Evolutionary conservation across 1,140 invertebrate species (phyloP), one percentile per base, ranked within the genome.

Genomic region (Drosophila ercepeae): DNA sequence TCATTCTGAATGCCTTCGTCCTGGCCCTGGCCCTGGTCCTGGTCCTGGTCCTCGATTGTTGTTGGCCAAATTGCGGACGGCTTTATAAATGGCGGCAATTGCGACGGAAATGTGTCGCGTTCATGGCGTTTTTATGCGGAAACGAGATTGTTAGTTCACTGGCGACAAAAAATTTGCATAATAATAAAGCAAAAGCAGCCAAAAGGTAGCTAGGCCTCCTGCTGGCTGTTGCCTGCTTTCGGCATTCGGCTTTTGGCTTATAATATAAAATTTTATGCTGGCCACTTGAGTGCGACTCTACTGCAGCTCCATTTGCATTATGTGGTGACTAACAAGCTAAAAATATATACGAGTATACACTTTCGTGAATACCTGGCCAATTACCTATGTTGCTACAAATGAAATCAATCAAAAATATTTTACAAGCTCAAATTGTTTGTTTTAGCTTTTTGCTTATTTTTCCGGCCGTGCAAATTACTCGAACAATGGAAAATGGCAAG

Each of bases 41-140:
- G n/a, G n/a, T n/a, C n/a, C 39, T 27, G 4, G 1, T 16, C 21
- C 29, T 9, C 1, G 39, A 6, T 18, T 18, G 39, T 44, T 46
- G 75, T 51, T 64, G 60, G 44, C 60, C 60, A 61, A 64, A 64
- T 64, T 61, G 44, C 60, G 55, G 29, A 39, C 55, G 42, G 59
- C 50, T 75, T 81, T 82, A 71, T 78, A 82, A 88, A 88, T 88
- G 78, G 70, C 82, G 64, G 82, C 81, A 79, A 86, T 86, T 86
- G 81, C 72, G 63, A 64, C 76, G 81, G 77, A 88, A 89, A 88
- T 89, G 61, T 65, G 69, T 36, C 55, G 45, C 63, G 52, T 61
- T 54, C 45, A 75, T 74, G 71, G 68, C 75, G 69, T 88, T 88
- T 81, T 74, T 63, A 72, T 67, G 65, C 81, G 83, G 82, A 88